Evolutionary conservation across 1,140 invertebrate genomes (phyloP), one percentile per base, ranked within the genome.

Genomic region (Dolichoris vasculosae): DNA sequence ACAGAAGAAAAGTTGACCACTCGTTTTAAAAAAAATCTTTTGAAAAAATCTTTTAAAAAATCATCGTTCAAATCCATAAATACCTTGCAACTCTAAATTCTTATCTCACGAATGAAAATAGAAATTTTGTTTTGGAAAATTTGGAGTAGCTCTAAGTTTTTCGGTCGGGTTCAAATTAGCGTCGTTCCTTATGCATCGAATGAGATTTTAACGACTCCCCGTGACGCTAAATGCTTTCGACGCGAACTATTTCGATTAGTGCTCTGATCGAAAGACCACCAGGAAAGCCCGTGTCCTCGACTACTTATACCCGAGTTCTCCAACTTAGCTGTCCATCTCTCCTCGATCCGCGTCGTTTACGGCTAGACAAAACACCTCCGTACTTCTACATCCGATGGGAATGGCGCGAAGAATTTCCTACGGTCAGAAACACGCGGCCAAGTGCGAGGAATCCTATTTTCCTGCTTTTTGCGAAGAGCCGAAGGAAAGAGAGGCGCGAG

Each of bases 361-460:
- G 40, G 26, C 55, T 59, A 26, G 55, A 59, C 48, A 51, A 9
- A 51, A 51, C n/a, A n/a, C 55, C 55, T 4, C 3, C 55, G 23
- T 59, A 59, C 23, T 6, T 13, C 23, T 59, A 26, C 23, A 26
- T 59, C 23, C 20, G 26, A 26, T 59, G 23, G 30, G 30, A 59
- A 79, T 79, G 51, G 30, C 48, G 46, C 69, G 9, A 38, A n/a
- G 43, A 67, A 35, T 77, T 64, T 48, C 43, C 40, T 26, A 26
- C 30, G 8, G 0, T 30, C 38, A 59, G 32, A 71, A 83, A 76
- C 40, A 35, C 51, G 13, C 38, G 26, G 43, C 9, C 23, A 23
- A 59, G 77, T 40, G 23, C n/a, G 43, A 51, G 83, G 63, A 79
- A 78, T 84, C 76, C 64, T 64, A 85, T 81, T 80, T 85, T 63